A percentile compares a stretch with the other conserved stretches of the same genome.
phyloP scores from a whole-genome alignment of 1,140 invertebrate species.

The Nomia melanderi region DNA sequence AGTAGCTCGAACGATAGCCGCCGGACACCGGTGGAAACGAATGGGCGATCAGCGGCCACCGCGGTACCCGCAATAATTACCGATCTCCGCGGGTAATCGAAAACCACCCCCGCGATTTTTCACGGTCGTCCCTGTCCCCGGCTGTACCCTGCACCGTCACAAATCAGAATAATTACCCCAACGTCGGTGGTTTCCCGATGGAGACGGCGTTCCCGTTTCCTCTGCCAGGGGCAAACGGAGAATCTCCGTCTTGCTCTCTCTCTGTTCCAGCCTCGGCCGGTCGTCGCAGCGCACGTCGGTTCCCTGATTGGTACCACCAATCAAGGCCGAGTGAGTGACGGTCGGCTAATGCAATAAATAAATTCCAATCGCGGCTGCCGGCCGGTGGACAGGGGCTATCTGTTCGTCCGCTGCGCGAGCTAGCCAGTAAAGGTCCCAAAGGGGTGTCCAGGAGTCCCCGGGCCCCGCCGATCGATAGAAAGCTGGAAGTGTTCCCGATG shows the following conservation, averaged over 20 bases:
- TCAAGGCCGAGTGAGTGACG: constrained; percentile 66
- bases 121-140: background rate
- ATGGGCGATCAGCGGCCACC: constrained; percentile 18
- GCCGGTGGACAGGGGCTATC: constrained; percentile 59
- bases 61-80: constrained; percentile 31
- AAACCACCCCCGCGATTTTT: constrained; percentile 17
- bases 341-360: constrained; percentile 73
- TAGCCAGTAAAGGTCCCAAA: constrained; percentile 37
- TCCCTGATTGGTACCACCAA: constrained; percentile 67
- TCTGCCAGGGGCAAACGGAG: no score
- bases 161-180: constrained; percentile 64
- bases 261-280: constrained; percentile 4
- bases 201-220: no score
- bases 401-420: constrained; percentile 18
- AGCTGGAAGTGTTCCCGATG: constrained; percentile 66
- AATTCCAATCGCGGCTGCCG: constrained; percentile 70
- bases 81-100: constrained; percentile 45
- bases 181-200: constrained; percentile 16
- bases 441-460: constrained; percentile 44
- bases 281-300: constrained; percentile 52
- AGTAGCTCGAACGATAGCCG: no score
- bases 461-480: constrained; percentile 54
- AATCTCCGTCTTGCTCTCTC: background rate
- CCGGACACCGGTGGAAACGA: constrained; percentile 14
- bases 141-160: background rate